Percentiles rank a stretch among this genome's conserved stretches.
phyloP scores from a whole-genome alignment of 2,888 invertebrate genomes.

The Erannis defoliaria region DNA sequence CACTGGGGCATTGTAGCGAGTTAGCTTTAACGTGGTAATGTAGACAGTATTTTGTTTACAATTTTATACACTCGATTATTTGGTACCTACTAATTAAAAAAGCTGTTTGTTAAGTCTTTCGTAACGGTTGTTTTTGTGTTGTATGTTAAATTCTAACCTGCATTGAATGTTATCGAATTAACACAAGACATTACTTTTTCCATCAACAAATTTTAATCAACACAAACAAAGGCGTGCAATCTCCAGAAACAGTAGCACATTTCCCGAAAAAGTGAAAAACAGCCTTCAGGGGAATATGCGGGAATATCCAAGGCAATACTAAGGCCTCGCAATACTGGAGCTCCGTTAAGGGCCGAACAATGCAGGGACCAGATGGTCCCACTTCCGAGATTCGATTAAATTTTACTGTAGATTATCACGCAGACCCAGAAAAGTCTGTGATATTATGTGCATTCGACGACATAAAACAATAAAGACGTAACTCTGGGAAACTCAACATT shows the following conservation, averaged over 20 bases:
- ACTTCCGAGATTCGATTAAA: conserved; percentile 82
- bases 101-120: background rate
- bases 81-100: background rate
- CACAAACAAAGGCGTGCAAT: conserved; percentile 42
- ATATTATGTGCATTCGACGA: conserved; percentile 27
- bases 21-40: background rate
- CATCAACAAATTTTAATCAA: conserved; percentile 45
- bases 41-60: background rate
- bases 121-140: background rate
- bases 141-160: background rate
- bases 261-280: conserved; percentile 57
- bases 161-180: conserved; percentile 21
- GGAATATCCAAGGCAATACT: conserved; percentile 58
- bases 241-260: conserved; percentile 49
- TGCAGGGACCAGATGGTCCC: conserved; percentile 75
- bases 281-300: conserved; percentile 58
- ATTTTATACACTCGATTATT: background rate
- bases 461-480: too few relatives aligned
- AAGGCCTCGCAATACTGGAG: conserved; percentile 37
- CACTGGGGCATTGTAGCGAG: background rate
- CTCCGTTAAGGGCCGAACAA: conserved; percentile 55
- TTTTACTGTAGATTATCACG: conserved; percentile 87
- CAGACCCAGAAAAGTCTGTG: conserved; percentile 61
- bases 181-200: conserved; percentile 32
- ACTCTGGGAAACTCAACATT: too few relatives aligned